Base-by-base conservation (phyloP, 2,113 vertebrate genomes). In the Mola mola region DNA sequence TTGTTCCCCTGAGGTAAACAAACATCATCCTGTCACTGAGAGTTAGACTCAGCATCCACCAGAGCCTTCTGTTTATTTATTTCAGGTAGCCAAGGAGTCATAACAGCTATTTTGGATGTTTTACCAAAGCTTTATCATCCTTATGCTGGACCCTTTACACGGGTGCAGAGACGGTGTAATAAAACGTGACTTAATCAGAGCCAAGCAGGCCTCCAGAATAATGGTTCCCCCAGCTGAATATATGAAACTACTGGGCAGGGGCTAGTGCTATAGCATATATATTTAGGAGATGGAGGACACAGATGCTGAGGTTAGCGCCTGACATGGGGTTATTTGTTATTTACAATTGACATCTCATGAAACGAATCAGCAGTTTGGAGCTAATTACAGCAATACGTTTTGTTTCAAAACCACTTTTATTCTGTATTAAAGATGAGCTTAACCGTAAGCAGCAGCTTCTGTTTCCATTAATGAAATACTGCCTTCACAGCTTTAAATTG, bases 101-200 rank as follows among this genome's bases (percentile, higher is more conserved):
- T 90, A 90, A 86, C 87, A 79, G 85, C 87, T 87, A 84, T 75
- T 68, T 63, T 63, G 87, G 87, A 89, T 89, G 81, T 92, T 94
- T 91, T 90, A 93, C 94, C 91, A 92, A 81, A 72, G 83, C 86
- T 89, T 92, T 92, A 94, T 92, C 93, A 90, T 83, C 81, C 91
- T 87, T 83, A 88, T 16, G 43, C 74, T 91, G 89, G 90, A 89
- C 88, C 91, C 91, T 87, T 91, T 92, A 91, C 87, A 60, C 70
- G 53, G 91, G 40, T 88, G 81, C 91, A 88, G 89, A 84, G 82
- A 72, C 79, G 79, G 44, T 81, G 84, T 92, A 90, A 93, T 94
- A 92, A 92, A 91, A 88, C 70, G 83, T 81, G 88, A 92, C 93
- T 91, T 93, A 94, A 93, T 95, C 75, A 64, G 82, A 91, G 41